A percentile compares a stretch with the other conserved stretches of the same genome.
These are phyloP conservation scores for Cyphomyrus plagiostoma DNA, from an alignment of 2,113 vertebrate species.

Conservation along the genomic window DNA sequence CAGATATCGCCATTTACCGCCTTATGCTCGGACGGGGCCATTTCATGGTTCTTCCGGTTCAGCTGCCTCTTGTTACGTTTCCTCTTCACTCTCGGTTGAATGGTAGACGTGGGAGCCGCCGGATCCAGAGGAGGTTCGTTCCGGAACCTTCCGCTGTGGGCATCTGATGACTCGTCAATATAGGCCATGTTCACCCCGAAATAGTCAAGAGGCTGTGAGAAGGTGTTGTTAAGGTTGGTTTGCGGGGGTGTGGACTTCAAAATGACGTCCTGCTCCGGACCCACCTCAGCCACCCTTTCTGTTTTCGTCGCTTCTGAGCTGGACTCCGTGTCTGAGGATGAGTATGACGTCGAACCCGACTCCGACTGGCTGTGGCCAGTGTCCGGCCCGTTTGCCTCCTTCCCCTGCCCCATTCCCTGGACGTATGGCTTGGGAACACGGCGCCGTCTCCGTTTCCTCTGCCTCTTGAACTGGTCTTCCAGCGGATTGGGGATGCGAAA, in stretches of 20 bases:
- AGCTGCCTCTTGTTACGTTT: constrained; percentile 49
- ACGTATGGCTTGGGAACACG: constrained; percentile 26
- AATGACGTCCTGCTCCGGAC: constrained; percentile 22
- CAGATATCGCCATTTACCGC: constrained; percentile 48
- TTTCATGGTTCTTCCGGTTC: constrained; percentile 38
- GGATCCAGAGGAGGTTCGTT: constrained; percentile 49
- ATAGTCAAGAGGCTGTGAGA: constrained; percentile 70
- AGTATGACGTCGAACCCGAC: constrained; percentile 49
- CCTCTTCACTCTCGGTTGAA: constrained; percentile 44
- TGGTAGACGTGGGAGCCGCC: constrained; percentile 22
- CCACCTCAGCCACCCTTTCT: constrained; percentile 49
- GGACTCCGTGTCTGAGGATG: constrained; percentile 51
- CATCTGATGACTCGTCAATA: constrained; percentile 82
- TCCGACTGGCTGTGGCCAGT: constrained; percentile 33
- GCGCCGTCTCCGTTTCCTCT: constrained; percentile 50
- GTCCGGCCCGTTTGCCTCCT: constrained; percentile 26
- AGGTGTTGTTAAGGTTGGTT: constrained; percentile 21
- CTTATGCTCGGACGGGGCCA: constrained; percentile 29
- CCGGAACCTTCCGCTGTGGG: constrained; percentile 65
- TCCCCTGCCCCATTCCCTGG: constrained; percentile 23
- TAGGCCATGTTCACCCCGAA: constrained; percentile 80
- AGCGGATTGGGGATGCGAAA: constrained; percentile 68
- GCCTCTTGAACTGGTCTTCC: constrained; percentile 58
- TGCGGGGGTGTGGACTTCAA: constrained; percentile 28
- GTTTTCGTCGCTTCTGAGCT: constrained; percentile 57